These are phyloP conservation scores for Paramormyrops hopkinsi DNA, from an alignment of 2,797 vertebrate genomes.

Conservation along the genomic window DNA sequence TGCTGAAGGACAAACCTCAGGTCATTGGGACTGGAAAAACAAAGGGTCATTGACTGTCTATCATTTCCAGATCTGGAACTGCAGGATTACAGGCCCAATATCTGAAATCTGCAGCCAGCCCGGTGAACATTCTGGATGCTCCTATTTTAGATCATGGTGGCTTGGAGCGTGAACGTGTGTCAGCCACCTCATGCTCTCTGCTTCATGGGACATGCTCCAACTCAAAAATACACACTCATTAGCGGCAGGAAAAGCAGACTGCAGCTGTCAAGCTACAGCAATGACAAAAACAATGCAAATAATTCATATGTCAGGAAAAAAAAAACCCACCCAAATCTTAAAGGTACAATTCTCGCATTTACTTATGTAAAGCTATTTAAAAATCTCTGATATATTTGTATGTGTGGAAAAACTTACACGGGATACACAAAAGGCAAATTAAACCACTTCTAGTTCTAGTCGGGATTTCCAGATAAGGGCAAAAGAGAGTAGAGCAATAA, in stretches of 20 bases:
- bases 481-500: not conserved
- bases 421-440: not conserved
- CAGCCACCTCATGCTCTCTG: not conserved
- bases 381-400: not conserved
- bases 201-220: not conserved
- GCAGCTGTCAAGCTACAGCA: not conserved
- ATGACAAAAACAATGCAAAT: not conserved
- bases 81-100: not conserved
- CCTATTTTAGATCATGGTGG: not conserved
- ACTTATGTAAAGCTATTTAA: not conserved
- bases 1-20: conserved; percentile 50
- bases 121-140: not conserved
- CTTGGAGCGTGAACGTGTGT: not conserved
- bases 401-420: not conserved
- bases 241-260: not conserved
- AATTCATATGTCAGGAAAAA: not conserved
- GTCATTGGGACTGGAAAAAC: not conserved
- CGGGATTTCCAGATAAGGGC: not conserved
- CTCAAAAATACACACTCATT: not conserved
- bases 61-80: not conserved
- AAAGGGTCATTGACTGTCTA: not conserved
- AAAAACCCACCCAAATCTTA: not conserved
- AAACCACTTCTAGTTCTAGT: not conserved
- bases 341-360: not conserved
- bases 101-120: not conserved